Evolutionary conservation across 2,888 invertebrate genomes (phyloP), one percentile per base, ranked within the genome.

Genomic region (Pterostichus niger): DNA sequence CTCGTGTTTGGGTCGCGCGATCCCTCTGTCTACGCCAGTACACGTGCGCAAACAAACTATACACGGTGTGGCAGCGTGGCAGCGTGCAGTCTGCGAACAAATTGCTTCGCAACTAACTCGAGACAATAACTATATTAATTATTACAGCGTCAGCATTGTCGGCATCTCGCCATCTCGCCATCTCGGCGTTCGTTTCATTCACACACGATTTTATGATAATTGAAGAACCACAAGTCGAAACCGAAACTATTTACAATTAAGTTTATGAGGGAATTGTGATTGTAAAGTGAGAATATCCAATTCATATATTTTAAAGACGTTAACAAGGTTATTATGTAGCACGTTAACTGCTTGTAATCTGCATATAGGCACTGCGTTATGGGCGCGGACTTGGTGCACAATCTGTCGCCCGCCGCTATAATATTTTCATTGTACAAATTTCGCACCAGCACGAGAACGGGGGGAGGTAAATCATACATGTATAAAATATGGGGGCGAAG

Each of bases 401-500:
- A 56, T 77, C 40, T 77, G 77, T 77, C 77, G 77, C 56, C 31
- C 13, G 77, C 52, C 35, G 31, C 35, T 49, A 71, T 81, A 81
- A 81, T 81, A 81, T 81, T 81, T 81, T 81, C 81, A 81, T 81
- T 71, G 71, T 79, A 79, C 40, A 75, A 82, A 82, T 75, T 82
- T 82, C 75, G 82, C 82, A 82, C 82, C 82, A 82, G 81, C 56
- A 46, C 24, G 9, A 17, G 61, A 56, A 6, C 44, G 13, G 44
- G 83, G 82, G 77, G 33, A n/a, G 77, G 83, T 83, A 77, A 77
- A 83, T 83, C 83, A 83, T 83, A 82, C 75, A 82, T 82, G 73
- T 82, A 83, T 83, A 77, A 83, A 83, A 83, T 83, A 84, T 83
- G 84, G 73, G 84, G 85, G 85, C 83, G 85, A 83, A 84, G 85